Evolutionary conservation across 2,797 vertebrate species (phyloP).

Genomic region (Manis javanica): DNA sequence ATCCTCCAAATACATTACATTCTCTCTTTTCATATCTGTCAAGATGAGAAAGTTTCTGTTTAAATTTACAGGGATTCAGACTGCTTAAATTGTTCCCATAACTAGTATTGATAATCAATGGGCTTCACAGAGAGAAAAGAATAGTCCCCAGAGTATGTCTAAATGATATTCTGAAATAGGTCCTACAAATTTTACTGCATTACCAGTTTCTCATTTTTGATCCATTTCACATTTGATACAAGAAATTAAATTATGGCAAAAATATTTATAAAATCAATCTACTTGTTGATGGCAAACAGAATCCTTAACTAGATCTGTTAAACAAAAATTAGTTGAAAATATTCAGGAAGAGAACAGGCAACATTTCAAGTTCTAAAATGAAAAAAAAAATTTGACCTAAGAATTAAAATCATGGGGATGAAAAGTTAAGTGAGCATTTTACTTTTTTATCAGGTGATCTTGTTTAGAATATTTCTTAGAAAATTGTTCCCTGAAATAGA

Average conservation of each 20-base stretch:
- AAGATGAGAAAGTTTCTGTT: not conserved
- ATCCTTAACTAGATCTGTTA: not conserved
- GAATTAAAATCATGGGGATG: not conserved
- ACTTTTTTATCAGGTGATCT: not conserved
- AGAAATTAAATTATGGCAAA: conserved; percentile 75
- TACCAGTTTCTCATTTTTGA: conserved; percentile 70
- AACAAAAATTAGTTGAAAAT: not conserved
- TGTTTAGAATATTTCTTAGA: conserved; percentile 17
- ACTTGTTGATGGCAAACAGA: conserved; percentile 57
- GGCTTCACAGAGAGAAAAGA: conserved; percentile 29
- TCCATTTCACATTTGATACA: conserved; percentile 72
- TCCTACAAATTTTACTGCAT: conserved; percentile 50
- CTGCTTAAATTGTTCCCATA: conserved; percentile 38
- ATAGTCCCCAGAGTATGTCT: not conserved
- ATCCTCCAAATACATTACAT: conserved; percentile 28
- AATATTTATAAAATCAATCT: conserved; percentile 74
- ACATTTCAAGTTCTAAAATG: not conserved
- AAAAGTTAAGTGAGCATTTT: not conserved
- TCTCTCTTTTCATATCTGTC: conserved; percentile 39
- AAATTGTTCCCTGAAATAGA: not conserved
- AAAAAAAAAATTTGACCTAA: not conserved
- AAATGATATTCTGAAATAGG: conserved; percentile 53
- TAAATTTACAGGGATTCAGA: conserved; percentile 42
- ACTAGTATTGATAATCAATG: conserved; percentile 57
- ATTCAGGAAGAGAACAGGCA: not conserved